Percentiles rank a stretch among this genome's conserved stretches.
Evolutionary conservation across 2,113 vertebrate species (phyloP).

Genomic region (Hyla sarda): DNA sequence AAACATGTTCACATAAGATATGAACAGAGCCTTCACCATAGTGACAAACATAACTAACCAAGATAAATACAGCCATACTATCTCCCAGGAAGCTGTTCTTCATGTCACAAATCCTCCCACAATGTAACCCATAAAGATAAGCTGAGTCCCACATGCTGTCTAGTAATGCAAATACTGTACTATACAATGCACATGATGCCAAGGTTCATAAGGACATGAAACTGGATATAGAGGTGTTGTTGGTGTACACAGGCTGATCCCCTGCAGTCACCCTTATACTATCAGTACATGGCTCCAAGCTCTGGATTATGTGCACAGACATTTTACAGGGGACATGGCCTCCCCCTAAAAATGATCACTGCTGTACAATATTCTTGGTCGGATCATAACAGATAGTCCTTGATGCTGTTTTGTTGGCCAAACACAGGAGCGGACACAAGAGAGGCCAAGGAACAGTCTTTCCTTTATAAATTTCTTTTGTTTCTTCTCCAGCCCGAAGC

Average conservation of each 20-base stretch:
- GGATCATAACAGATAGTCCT: too few relatives aligned
- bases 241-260: neutral
- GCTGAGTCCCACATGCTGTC: neutral
- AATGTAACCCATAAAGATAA: neutral
- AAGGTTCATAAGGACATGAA: neutral
- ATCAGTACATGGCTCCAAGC: neutral
- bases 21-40: neutral
- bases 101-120: neutral
- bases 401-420: too few relatives aligned
- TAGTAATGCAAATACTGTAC: neutral
- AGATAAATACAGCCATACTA: neutral
- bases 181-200: neutral
- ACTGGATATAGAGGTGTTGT: neutral
- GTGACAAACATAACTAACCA: neutral
- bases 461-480: too few relatives aligned
- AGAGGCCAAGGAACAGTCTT: too few relatives aligned
- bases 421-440: too few relatives aligned
- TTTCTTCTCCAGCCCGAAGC: too few relatives aligned
- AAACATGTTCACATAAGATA: too few relatives aligned
- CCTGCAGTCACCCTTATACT: neutral
- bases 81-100: neutral
- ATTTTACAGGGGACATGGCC: too few relatives aligned
- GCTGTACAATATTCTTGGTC: too few relatives aligned
- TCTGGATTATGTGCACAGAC: neutral
- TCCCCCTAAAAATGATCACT: too few relatives aligned